A percentile compares a stretch with the other conserved stretches of the same genome.
Conservation (phyloP, 1,140 invertebrate genomes). For the Tetragonula clypearis region DNA sequence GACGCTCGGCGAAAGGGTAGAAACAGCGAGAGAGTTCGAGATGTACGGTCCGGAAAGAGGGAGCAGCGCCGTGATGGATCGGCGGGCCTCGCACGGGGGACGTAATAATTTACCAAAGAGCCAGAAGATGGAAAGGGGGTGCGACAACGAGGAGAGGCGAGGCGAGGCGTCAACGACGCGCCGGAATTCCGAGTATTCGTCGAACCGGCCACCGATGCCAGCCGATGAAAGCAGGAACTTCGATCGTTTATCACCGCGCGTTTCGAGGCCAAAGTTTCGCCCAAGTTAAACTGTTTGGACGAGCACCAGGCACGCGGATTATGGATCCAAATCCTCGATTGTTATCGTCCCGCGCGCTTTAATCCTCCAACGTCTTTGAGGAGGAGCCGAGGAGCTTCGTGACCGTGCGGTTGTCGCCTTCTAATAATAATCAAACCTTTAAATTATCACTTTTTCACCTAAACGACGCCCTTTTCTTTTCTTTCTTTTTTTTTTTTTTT, state of each 20-base stretch:
- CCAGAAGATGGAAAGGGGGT: background rate
- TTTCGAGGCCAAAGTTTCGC: constrained; percentile 52
- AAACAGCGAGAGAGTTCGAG: background rate
- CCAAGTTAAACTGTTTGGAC: constrained; percentile 58
- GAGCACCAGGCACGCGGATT: constrained; percentile 48
- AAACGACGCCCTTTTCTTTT: constrained; percentile 8
- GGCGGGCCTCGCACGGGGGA: background rate
- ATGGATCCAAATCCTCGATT: constrained; percentile 58
- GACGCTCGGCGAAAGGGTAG: too few species aligned
- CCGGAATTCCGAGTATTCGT: constrained; percentile 35
- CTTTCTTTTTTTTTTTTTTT: background rate
- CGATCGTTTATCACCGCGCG: constrained; percentile 52
- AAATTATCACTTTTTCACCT: background rate
- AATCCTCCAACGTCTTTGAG: constrained; percentile 42
- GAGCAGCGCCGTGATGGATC: background rate
- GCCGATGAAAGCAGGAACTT: constrained; percentile 40
- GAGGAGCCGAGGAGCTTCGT: constrained; percentile 10
- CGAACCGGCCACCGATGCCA: constrained; percentile 27
- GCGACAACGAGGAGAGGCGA: background rate
- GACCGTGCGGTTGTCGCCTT: constrained; percentile 11
- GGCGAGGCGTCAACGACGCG: constrained; percentile 27
- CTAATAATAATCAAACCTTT: constrained; percentile 8
- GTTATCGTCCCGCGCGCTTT: constrained; percentile 44
- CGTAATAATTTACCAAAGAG: constrained; percentile 42
- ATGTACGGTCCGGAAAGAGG: constrained; percentile 9